phyloP scores from a whole-genome alignment of 1,140 invertebrate genomes.

The Galleria mellonella region DNA sequence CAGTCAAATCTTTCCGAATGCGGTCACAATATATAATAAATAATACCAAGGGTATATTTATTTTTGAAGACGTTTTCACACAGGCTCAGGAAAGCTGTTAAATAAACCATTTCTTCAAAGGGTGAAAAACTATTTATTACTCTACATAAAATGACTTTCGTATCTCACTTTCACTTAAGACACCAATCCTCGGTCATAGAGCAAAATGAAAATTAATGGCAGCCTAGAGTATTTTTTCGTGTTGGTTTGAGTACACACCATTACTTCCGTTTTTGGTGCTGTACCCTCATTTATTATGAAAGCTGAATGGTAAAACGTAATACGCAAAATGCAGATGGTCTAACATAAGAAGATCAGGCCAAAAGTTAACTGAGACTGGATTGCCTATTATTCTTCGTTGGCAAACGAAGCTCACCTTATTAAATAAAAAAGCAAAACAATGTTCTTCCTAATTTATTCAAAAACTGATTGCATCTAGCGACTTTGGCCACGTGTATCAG shows the following conservation, averaged over 20 bases:
- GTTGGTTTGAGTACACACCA: conserved; percentile 69
- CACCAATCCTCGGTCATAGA: conserved; percentile 56
- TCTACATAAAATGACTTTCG: conserved; percentile 13
- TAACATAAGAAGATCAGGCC: conserved; percentile 15
- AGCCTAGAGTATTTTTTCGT: conserved; percentile 68
- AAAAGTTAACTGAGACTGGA: conserved; percentile 5
- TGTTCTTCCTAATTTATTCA: not conserved
- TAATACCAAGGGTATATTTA: too few relatives aligned
- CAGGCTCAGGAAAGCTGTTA: too few relatives aligned
- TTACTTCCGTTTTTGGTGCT: conserved; percentile 63
- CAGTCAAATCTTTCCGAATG: too few relatives aligned
- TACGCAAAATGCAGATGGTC: conserved; percentile 41
- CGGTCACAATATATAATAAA: too few relatives aligned
- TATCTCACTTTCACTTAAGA: conserved; percentile 47
- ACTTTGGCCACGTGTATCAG: too few relatives aligned
- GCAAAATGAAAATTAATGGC: conserved; percentile 71
- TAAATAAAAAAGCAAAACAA: conserved; percentile 1
- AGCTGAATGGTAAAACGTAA: conserved; percentile 33
- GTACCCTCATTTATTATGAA: conserved; percentile 69
- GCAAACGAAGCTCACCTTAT: not conserved
- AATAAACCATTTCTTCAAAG: too few relatives aligned
- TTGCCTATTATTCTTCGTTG: too few relatives aligned
- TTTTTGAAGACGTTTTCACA: too few relatives aligned
- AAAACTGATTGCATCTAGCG: not conserved
- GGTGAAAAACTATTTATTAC: too few relatives aligned